phyloP scores from a whole-genome alignment of 2,113 vertebrate genomes.

The Guaruba guarouba region DNA sequence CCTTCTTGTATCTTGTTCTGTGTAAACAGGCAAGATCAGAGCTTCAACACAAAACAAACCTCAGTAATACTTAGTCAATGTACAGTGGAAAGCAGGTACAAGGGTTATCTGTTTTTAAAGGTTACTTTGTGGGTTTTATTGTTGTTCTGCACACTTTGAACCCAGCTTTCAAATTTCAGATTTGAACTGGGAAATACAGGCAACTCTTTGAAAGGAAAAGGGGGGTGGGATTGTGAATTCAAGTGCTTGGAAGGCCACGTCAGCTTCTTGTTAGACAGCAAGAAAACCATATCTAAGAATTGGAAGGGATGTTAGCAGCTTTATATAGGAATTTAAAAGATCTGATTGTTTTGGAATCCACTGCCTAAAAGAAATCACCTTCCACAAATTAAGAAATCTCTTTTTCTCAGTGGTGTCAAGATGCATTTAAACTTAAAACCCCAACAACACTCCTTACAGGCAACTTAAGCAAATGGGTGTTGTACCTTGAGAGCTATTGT shows the following conservation, averaged over 20 bases:
- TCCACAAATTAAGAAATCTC: slow-evolving; percentile 51
- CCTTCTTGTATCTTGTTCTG: slow-evolving; percentile 37
- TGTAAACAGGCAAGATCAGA: slow-evolving; percentile 43
- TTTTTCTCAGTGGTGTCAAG: slow-evolving; percentile 56
- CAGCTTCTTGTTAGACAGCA: not conserved
- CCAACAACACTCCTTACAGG: not conserved
- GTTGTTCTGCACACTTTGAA: slow-evolving; percentile 69
- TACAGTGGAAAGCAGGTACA: slow-evolving; percentile 76
- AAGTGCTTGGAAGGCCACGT: not conserved
- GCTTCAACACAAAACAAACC: not conserved
- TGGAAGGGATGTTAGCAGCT: not conserved
- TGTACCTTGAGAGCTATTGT: not conserved
- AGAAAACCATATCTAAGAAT: not conserved
- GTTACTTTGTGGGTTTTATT: slow-evolving; percentile 69
- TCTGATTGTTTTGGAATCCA: slow-evolving; percentile 49
- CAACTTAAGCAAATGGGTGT: not conserved
- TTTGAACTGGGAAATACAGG: slow-evolving; percentile 28
- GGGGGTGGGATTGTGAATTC: slow-evolving; percentile 23
- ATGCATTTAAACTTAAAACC: not conserved
- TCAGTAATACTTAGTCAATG: not conserved
- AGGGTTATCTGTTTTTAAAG: slow-evolving; percentile 70
- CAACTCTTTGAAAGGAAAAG: not conserved
- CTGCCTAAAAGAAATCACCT: slow-evolving; percentile 7
- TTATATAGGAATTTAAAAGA: not conserved
- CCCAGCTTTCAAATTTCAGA: slow-evolving; percentile 63